Percentiles rank a stretch among this genome's conserved stretches.
These are phyloP conservation scores for Eumacrocentrus americanus DNA, from an alignment of 2,888 invertebrate species.

Conservation along the genomic window DNA sequence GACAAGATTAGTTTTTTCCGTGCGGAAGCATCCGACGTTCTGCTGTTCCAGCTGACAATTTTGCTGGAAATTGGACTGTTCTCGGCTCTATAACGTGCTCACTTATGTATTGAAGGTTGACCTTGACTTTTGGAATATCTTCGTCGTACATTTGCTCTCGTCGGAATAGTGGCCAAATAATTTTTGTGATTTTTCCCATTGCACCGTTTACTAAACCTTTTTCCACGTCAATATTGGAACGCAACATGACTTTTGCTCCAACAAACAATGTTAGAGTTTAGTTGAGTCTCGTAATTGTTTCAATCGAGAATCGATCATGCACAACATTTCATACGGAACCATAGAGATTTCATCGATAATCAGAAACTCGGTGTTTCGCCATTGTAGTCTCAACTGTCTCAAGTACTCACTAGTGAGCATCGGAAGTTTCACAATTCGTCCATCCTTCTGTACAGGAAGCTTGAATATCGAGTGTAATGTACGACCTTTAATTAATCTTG, in stretches of 20 bases:
- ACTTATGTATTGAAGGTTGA: conserved; percentile 6
- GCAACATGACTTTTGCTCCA: conserved; percentile 42
- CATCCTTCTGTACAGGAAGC: conserved; percentile 35
- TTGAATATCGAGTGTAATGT: conserved; percentile 32
- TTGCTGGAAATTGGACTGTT: conserved; percentile 28
- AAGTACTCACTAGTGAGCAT: conserved; percentile 33
- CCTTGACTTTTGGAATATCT: conserved; percentile 23
- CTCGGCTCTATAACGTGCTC: background rate
- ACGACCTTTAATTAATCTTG: conserved; percentile 31
- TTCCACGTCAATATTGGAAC: conserved; percentile 40
- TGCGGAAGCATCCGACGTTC: conserved; percentile 30
- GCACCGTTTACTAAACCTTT: conserved; percentile 29
- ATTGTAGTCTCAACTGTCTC: conserved; percentile 32
- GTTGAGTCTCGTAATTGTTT: conserved; percentile 34
- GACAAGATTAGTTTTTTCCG: too few species aligned
- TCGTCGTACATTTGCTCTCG: conserved; percentile 25
- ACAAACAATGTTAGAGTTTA: conserved; percentile 14
- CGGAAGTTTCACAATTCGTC: conserved; percentile 27
- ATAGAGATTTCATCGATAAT: conserved; percentile 46
- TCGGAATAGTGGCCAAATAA: conserved; percentile 24
- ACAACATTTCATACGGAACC: conserved; percentile 38
- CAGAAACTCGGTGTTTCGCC: conserved; percentile 37
- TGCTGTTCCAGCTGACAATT: conserved; percentile 22
- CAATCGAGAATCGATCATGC: conserved; percentile 30
- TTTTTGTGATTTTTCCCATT: conserved; percentile 14